phyloP scores from a whole-genome alignment of 1,140 invertebrate genomes.

The Euglossa dilemma region DNA sequence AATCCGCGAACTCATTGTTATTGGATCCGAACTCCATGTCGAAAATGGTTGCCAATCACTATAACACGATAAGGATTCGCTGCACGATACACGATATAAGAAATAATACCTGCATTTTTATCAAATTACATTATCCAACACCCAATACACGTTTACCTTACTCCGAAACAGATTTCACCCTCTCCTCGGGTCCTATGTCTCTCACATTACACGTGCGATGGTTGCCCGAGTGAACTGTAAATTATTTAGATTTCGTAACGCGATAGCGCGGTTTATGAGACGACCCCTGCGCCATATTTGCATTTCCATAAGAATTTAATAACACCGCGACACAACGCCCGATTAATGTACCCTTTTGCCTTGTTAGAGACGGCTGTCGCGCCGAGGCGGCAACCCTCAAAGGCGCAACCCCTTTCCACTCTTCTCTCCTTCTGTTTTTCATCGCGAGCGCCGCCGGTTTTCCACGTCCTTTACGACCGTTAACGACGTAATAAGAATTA shows the following conservation, averaged over 20 bases:
- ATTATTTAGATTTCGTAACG: constrained; percentile 82
- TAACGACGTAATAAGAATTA: constrained; percentile 67
- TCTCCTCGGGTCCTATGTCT: too few relatives aligned
- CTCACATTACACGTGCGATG: too few relatives aligned
- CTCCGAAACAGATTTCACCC: too few relatives aligned
- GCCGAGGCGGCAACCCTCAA: constrained; percentile 59
- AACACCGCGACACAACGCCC: constrained; percentile 79
- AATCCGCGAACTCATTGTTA: too few relatives aligned
- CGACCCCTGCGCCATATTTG: constrained; percentile 52
- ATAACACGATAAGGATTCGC: too few relatives aligned
- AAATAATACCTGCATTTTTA: too few relatives aligned
- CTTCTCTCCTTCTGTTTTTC: constrained; percentile 17
- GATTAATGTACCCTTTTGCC: constrained; percentile 81
- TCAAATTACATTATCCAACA: too few relatives aligned
- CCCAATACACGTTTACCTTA: too few relatives aligned
- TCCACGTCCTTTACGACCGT: neutral
- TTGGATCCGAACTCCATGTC: too few relatives aligned
- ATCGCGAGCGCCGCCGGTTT: too few relatives aligned
- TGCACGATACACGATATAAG: too few relatives aligned
- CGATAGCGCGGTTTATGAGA: constrained; percentile 81
- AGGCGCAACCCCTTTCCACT: constrained; percentile 25
- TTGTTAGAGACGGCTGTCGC: constrained; percentile 64
- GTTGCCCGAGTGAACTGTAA: constrained; percentile 66
- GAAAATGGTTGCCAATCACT: too few relatives aligned
- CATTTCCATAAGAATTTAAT: constrained; percentile 83